Percentiles rank a stretch among this genome's conserved stretches.
Evolutionary conservation across 2,888 invertebrate species (phyloP).

Genomic region (Teleiodes luculella): DNA sequence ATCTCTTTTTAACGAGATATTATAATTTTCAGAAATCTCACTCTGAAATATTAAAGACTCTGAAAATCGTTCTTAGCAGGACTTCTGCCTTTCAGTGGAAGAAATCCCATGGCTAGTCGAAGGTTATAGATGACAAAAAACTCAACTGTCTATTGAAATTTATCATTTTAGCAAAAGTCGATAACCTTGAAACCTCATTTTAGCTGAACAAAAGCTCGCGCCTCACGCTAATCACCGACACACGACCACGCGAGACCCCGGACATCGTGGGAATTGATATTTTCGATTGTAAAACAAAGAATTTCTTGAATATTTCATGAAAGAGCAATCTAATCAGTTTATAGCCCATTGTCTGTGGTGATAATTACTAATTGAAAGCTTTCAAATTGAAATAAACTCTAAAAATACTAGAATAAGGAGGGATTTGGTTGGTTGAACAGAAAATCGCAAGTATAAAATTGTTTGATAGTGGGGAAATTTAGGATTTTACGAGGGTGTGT

Average conservation of each 20-base stretch:
- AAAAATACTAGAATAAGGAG: neutral
- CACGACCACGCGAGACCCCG: neutral
- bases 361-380: slow-evolving; percentile 10
- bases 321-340: slow-evolving; percentile 18
- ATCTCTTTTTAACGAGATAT: too few species aligned
- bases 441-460: neutral
- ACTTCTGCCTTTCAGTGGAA: too few species aligned
- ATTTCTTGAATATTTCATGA: slow-evolving; percentile 30
- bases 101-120: too few species aligned
- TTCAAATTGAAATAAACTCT: slow-evolving; percentile 11
- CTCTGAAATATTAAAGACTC: too few species aligned
- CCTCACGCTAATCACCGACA: neutral
- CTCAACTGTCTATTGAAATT: too few species aligned
- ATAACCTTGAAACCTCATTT: slow-evolving; percentile 1
- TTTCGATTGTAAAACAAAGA: slow-evolving; percentile 26
- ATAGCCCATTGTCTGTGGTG: slow-evolving; percentile 15
- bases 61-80: too few species aligned
- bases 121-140: too few species aligned
- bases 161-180: neutral
- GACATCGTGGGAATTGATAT: slow-evolving; percentile 33
- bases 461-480: neutral
- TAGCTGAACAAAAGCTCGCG: neutral
- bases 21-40: too few species aligned
- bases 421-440: neutral
- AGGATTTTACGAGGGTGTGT: slow-evolving; percentile 9